Percentiles rank a stretch among this genome's conserved stretches.
Evolutionary conservation across 2,888 invertebrate species (phyloP).

Genomic region (Drosophila quinaria): DNA sequence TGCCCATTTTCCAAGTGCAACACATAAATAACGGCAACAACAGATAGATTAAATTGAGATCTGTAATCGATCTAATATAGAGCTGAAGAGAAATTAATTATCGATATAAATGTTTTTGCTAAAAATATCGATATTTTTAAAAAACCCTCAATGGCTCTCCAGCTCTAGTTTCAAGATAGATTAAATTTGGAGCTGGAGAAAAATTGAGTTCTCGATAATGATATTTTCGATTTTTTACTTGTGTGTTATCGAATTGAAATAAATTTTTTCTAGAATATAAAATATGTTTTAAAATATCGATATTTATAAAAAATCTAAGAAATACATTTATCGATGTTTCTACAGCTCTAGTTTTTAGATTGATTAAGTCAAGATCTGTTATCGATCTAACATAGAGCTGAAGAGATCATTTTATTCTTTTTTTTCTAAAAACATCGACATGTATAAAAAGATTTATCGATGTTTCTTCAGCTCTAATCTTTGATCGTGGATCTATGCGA

Average conservation of each 20-base stretch:
- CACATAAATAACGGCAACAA: slow-evolving; percentile 53
- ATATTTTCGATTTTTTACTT: no score
- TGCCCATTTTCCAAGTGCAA: slow-evolving; percentile 62
- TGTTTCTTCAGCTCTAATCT: slow-evolving; percentile 3
- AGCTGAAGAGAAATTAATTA: not conserved
- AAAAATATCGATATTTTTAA: no score
- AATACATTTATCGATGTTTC: no score
- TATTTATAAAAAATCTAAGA: no score
- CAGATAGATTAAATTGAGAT: slow-evolving; percentile 26
- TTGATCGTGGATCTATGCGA: slow-evolving; percentile 60
- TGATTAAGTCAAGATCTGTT: slow-evolving; percentile 11
- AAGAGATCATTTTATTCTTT: not conserved
- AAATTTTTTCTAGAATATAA: no score
- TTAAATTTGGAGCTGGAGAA: slow-evolving; percentile 1
- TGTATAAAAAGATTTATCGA: not conserved
- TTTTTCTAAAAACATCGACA: no score
- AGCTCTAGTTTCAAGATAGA: no score
- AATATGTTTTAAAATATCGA: no score
- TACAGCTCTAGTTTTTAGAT: slow-evolving; percentile 1
- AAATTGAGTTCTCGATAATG: not conserved
- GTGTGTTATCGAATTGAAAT: no score
- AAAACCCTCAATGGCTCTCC: no score
- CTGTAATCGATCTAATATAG: slow-evolving; percentile 4
- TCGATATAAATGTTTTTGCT: no score
- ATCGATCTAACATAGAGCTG: slow-evolving; percentile 2